A percentile compares a stretch with the other conserved stretches of the same genome.
These are phyloP conservation scores for Acanthisitta chloris DNA, from an alignment of 2,113 vertebrate genomes.

Conservation along the genomic window DNA sequence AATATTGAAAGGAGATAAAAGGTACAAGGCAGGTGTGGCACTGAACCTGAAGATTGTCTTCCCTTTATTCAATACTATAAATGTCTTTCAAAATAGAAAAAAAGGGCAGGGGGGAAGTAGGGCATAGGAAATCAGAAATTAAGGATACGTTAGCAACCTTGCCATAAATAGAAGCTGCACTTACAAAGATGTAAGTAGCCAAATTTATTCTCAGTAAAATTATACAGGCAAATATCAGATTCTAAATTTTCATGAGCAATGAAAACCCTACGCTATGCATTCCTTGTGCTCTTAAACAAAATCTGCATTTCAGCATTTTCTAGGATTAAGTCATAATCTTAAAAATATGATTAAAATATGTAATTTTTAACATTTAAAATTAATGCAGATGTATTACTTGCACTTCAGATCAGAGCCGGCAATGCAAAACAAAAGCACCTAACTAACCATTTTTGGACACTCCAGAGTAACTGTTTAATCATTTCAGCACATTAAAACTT, in stretches of 20 bases:
- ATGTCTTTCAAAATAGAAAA: slow-evolving; percentile 80
- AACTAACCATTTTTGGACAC: background rate
- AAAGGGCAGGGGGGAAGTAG: accelerated
- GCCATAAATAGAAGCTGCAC: background rate
- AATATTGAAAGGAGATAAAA: slow-evolving; percentile 90
- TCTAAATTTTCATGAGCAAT: background rate
- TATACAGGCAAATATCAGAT: background rate
- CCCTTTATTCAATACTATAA: slow-evolving; percentile 94
- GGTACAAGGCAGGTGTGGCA: slow-evolving; percentile 89
- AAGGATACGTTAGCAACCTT: background rate
- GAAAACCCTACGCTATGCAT: background rate
- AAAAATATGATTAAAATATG: background rate
- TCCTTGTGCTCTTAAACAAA: background rate
- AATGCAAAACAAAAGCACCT: background rate
- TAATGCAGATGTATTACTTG: background rate
- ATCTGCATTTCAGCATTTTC: background rate
- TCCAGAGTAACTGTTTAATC: background rate
- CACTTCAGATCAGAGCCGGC: background rate
- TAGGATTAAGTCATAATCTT: background rate
- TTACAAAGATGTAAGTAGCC: background rate
- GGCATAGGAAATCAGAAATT: background rate
- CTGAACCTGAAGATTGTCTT: slow-evolving; percentile 95
- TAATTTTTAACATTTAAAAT: background rate
- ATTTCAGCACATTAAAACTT: background rate
- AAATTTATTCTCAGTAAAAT: background rate